Evolutionary conservation across 2,888 invertebrate genomes (phyloP), one percentile per base, ranked within the genome.

Genomic region (Epistrophe eligans): DNA sequence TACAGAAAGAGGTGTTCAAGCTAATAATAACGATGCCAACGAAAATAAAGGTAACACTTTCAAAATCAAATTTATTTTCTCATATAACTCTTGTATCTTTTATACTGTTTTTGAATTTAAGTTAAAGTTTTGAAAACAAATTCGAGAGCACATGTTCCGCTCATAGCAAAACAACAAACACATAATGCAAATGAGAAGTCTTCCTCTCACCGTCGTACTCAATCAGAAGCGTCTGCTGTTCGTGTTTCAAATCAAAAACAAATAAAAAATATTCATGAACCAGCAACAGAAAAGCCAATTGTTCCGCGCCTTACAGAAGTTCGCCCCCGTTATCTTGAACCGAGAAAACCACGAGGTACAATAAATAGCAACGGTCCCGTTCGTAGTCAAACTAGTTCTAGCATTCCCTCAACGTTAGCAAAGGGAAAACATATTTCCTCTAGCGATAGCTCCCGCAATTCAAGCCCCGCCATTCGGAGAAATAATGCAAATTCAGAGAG

Each of bases 301-400:
- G 74, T 76, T 11, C 77, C 88, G 11, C 90, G 91, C 2, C 71
- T 91, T 11, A 88, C 90, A 0, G 92, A 92, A 24, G 90, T 93
- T 89, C 95, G 95, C 85, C 94, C 96, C 1, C 93, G 95, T 28
- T 95, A 96, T 89, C 91, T 95, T 89, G 95, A 96, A 89, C 95
- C 95, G 4, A 93, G 94, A 32, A 92, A 92, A 74, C 89, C 91
- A 15, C 89, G 91, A 13, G 82, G 62, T 10, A 55, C 67, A 17
- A 15, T 35, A 10, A 83, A 71, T 28, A 81, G 13, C 19, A 57
- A 70, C 13, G 92, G 91, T 0, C 91, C 92, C 4, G 89, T 91
- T 4, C 91, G 92, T 4, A 92, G 92, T 80, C 91, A 91, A 67
- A 92, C 92, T 11, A 92, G 92, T 72, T 91, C 92, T 0, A 91